Evolutionary conservation across 2,113 vertebrate genomes (phyloP).

Genomic region (zebrafish (Danio rerio)): GRCz12tu NC_133198.1:35900001-35900500

Average conservation of each 20-base stretch:
- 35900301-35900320: slow-evolving; percentile 53
- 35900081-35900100: slow-evolving; percentile 57
- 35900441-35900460: neutral
- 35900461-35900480: slow-evolving; percentile 21
- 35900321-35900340: slow-evolving; percentile 69
- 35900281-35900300: slow-evolving; percentile 57
- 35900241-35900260: slow-evolving; percentile 68
- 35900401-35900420: slow-evolving; percentile 33
- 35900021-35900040: neutral
- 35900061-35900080: slow-evolving; percentile 48
- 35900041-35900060: neutral
- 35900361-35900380: slow-evolving; percentile 61
- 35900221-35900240: slow-evolving; percentile 68
- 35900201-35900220: slow-evolving; percentile 68
- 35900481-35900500: neutral
- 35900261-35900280: slow-evolving; percentile 69
- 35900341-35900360: slow-evolving; percentile 64
- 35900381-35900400: slow-evolving; percentile 57
- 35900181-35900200: slow-evolving; percentile 59
- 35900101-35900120: slow-evolving; percentile 66
- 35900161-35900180: slow-evolving; percentile 52
- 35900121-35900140: slow-evolving; percentile 63
- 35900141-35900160: slow-evolving; percentile 44
- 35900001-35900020: slow-evolving; percentile 46
- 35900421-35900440: slow-evolving; percentile 4